Evolutionary conservation across 2,888 invertebrate genomes (phyloP).

Genomic region (Salticus scenicus): DNA sequence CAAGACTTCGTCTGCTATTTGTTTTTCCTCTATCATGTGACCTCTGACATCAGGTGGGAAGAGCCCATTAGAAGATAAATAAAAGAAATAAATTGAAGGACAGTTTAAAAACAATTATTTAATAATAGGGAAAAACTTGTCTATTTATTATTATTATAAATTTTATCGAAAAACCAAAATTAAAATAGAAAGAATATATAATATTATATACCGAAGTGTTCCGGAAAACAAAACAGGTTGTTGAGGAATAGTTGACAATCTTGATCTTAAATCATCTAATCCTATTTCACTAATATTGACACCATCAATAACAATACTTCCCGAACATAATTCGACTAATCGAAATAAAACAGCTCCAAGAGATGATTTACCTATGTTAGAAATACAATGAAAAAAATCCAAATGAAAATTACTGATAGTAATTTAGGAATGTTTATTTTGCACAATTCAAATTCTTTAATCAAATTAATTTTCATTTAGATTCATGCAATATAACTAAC

Average conservation of each 20-base stretch:
- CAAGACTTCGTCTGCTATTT: no score
- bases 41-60: no score
- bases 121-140: no score
- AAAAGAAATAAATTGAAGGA: no score
- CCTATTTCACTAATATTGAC: conserved; percentile 78
- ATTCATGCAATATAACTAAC: neutral
- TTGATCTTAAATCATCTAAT: conserved; percentile 78
- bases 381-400: neutral
- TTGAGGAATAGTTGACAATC: conserved; percentile 80
- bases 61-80: no score
- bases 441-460: neutral
- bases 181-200: no score
- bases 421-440: neutral
- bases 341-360: conserved; percentile 80
- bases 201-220: conserved; percentile 79
- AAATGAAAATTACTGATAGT: no score
- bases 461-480: neutral
- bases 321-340: conserved; percentile 79
- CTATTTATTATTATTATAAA: no score
- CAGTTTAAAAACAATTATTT: no score
- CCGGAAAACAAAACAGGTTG: conserved; percentile 81
- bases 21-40: no score
- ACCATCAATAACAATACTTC: conserved; percentile 79
- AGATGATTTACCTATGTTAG: conserved; percentile 80
- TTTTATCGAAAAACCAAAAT: no score